Evolutionary conservation across 2,113 vertebrate genomes (phyloP), one percentile per base, ranked within the genome.

Genomic region (Candoia aspera): DNA sequence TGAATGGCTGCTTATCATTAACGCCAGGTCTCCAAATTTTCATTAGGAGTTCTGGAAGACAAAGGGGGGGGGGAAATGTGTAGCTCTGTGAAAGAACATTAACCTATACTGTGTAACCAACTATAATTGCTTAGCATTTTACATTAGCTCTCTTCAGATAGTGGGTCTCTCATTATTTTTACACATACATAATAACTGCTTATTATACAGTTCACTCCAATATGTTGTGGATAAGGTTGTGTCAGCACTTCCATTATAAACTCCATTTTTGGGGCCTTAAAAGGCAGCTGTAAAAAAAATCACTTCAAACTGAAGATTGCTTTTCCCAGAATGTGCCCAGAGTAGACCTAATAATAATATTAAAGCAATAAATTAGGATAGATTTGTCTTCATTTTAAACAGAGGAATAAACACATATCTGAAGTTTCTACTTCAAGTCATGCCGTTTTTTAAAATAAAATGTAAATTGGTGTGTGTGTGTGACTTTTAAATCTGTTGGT

Each of bases 1-100:
- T 98, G 98, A 99, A 98, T 98, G 98, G 98, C 98, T 99, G 98
- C 98, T 99, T 99, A 99, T 99, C 98, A 99, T 99, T 98, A 98
- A 97, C 96, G 98, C 98, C 98, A 98, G 98, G 98, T 99, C 98
- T 99, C 98, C 98, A 98, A 98, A 98, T 98, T 99, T 99, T 99
- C 98, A 98, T 99, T 98, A 99, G 98, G 98, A 98, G 98, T 99
- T 98, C 98, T 98, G 97, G 97, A 98, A 98, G 98, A 98, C 98
- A 98, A 98, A 98, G 98, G 97, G 97, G 97, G 98, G 21, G 79
- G 13, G 9, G 6, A 13, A 84, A 92, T 89, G 97, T 96, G 96
- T 97, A 97, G 98, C 97, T 98, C 98, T 98, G 98, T 98, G 98
- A 98, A 98, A 97, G 98, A 98, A 98, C 99, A 99, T 99, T 99